Evolutionary conservation across 2,113 vertebrate genomes (phyloP).

Genomic region (Perca flavescens): DNA sequence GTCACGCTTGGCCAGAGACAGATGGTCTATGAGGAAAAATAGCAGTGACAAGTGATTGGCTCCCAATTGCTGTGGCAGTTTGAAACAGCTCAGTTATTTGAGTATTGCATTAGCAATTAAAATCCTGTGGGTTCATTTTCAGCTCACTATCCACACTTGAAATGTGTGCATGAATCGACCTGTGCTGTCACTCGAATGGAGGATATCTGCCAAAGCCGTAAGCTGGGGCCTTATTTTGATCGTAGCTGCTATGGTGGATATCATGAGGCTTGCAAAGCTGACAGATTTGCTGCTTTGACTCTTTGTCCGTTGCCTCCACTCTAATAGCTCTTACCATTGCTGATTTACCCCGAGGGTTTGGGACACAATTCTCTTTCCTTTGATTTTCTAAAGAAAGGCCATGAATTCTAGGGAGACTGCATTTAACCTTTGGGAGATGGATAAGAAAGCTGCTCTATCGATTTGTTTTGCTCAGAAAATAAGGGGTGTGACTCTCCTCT

Average conservation of each 20-base stretch:
- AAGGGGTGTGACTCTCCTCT: slow-evolving; percentile 36
- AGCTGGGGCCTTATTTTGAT: slow-evolving; percentile 52
- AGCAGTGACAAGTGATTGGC: slow-evolving; percentile 42
- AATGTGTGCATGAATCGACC: slow-evolving; percentile 31
- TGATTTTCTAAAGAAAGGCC: slow-evolving; percentile 71
- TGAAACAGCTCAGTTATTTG: slow-evolving; percentile 33
- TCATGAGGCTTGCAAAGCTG: slow-evolving; percentile 48
- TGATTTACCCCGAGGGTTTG: slow-evolving; percentile 60
- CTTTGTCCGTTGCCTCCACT: slow-evolving; percentile 53
- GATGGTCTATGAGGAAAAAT: slow-evolving; percentile 25
- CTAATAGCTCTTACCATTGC: slow-evolving; percentile 58
- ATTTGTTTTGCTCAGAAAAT: slow-evolving; percentile 69
- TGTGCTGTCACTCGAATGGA: slow-evolving; percentile 58
- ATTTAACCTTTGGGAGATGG: slow-evolving; percentile 79
- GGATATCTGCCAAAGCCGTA: slow-evolving; percentile 60
- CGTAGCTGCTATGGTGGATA: slow-evolving; percentile 31
- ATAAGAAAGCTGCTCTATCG: slow-evolving; percentile 70
- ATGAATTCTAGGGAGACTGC: slow-evolving; percentile 59
- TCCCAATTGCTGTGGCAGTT: slow-evolving; percentile 22
- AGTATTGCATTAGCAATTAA: slow-evolving; percentile 24
- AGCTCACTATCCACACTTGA: slow-evolving; percentile 13
- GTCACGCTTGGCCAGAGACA: slow-evolving; percentile 15
- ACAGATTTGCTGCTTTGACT: slow-evolving; percentile 54
- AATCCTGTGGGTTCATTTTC: slow-evolving; percentile 20
- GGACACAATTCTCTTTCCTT: slow-evolving; percentile 54